Conservation (phyloP, 1,140 invertebrate genomes). For the Metopolophium dirhodum region DNA sequence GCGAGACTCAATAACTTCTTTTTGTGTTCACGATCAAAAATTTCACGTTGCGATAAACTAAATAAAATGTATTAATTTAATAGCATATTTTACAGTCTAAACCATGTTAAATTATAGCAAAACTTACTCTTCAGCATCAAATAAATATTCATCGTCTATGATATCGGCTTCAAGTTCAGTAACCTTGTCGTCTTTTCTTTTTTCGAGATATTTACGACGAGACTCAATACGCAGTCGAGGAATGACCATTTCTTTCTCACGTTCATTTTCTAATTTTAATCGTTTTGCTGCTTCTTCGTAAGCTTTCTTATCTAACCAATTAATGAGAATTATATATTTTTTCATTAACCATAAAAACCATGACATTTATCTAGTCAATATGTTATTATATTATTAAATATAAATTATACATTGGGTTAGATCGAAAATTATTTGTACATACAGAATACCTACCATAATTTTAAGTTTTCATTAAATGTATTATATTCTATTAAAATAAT, state of each 20-base stretch:
- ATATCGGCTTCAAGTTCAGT: constrained; percentile 95
- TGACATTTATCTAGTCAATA: background rate
- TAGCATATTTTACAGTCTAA: background rate
- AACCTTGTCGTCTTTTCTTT: constrained; percentile 95
- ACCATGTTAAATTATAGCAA: background rate
- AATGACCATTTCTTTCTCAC: constrained; percentile 80
- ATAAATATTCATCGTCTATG: constrained; percentile 95
- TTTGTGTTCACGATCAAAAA: constrained; percentile 85
- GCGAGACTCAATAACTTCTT: constrained; percentile 89
- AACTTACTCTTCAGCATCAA: constrained; percentile 83
- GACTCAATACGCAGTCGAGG: constrained; percentile 90
- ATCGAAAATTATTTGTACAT: background rate
- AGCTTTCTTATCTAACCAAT: constrained; percentile 71
- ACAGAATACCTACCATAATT: background rate
- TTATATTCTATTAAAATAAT: background rate
- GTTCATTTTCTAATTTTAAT: constrained; percentile 84
- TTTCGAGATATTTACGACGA: constrained; percentile 90
- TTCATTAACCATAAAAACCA: background rate
- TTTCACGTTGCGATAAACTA: constrained; percentile 86
- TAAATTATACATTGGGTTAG: background rate
- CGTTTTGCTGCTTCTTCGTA: constrained; percentile 93
- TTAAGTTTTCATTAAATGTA: background rate
- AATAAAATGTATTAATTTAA: constrained; percentile 59
- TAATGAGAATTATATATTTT: background rate
- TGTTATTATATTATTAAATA: background rate